These are phyloP conservation scores for Cynopterus sphinx DNA, from an alignment of 2,797 vertebrate species.

Conservation along the genomic window DNA sequence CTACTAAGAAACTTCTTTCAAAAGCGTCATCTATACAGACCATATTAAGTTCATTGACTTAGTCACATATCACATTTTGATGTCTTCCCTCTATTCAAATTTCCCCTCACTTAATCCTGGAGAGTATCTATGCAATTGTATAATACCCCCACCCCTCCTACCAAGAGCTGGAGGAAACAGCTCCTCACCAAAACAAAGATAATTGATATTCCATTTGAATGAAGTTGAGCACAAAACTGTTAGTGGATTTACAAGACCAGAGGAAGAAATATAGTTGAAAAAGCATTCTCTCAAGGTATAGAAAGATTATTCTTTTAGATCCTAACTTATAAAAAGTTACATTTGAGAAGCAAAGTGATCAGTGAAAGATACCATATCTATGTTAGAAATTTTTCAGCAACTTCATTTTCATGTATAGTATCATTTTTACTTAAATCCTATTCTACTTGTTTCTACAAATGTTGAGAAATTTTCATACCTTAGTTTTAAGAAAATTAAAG, in stretches of 20 bases:
- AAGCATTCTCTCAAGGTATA: not conserved
- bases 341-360: not conserved
- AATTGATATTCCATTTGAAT: constrained; percentile 28
- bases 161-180: not conserved
- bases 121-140: constrained; percentile 3
- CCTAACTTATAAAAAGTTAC: not conserved
- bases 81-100: not conserved
- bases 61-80: not conserved
- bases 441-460: constrained; percentile 17
- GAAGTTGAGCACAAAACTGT: not conserved
- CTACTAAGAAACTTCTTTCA: not conserved
- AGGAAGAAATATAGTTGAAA: not conserved
- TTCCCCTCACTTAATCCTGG: not conserved
- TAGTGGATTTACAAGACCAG: not conserved
- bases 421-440: constrained; percentile 29
- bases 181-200: not conserved
- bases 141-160: not conserved
- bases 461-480: not conserved
- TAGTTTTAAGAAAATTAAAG: constrained; percentile 51
- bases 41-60: not conserved
- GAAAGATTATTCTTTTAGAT: not conserved
- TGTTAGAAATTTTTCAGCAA: not conserved
- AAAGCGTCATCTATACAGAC: not conserved
- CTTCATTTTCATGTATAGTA: constrained; percentile 20
- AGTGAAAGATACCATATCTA: not conserved